Evolutionary conservation across 2,888 invertebrate genomes (phyloP), one percentile per base, ranked within the genome.

Genomic region (Resseliella maxima): DNA sequence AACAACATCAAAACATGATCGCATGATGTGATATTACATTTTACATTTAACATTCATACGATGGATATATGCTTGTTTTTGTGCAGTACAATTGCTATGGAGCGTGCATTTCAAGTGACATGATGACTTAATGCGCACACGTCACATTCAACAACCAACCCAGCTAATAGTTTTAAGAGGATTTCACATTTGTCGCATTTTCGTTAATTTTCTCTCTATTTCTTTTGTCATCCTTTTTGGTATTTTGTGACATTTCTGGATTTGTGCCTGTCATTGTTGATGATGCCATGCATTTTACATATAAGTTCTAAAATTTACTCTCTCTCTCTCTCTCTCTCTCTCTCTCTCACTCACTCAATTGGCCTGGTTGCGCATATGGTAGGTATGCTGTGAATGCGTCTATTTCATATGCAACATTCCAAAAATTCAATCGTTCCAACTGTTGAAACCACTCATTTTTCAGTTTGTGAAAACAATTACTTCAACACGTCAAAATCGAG

Each of bases 121-220:
- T 72, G 72, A 72, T 72, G 72, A 72, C 72, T 72, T 72, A 72
- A 72, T 72, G 72, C 72, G 15, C 72, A 72, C 31, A 72, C 72
- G 72, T 72, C 72, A 15, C 72, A 35, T 31, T 31, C 72, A 72
- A 72, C 72, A 72, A 15, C 72, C 72, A 3, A 72, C 12, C 21
- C 72, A 72, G 72, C 72, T 72, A 72, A 72, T 72, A 72, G 72
- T 72, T 72, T 72, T 31, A 27, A 35, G 35, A 0, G 31, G 31
- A 72, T 72, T 72, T 12, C 31, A 72, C 72, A 72, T 72, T 72
- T 72, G 72, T 72, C 31, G 72, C 31, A 72, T 72, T 72, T 72
- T 72, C 72, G 72, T 72, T 31, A 72, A 72, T 72, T 72, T 72
- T 72, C 72, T 35, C 59, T 59, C 59, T 24, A n/a, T 72, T 72